Evolutionary conservation across 1,140 invertebrate species (phyloP).

Genomic region (Ditylenchus dipsaci): DNA sequence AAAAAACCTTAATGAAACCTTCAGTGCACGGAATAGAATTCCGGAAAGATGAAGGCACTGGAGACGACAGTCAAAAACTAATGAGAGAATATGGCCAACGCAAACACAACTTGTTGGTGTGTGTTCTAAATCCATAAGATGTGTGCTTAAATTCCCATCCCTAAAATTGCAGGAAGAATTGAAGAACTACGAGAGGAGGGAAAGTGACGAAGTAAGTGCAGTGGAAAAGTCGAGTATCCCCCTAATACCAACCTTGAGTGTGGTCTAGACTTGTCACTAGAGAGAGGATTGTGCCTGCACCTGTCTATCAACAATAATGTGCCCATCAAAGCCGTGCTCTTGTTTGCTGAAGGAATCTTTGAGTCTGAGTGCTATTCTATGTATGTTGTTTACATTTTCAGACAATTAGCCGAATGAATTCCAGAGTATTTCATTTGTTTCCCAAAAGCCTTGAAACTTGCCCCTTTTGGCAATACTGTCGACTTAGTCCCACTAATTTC

Average conservation of each 20-base stretch:
- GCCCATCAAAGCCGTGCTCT: slow-evolving; percentile 39
- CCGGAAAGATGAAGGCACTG: slow-evolving; percentile 11
- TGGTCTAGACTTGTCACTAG: slow-evolving; percentile 28
- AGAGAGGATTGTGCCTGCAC: slow-evolving; percentile 33
- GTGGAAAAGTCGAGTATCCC: slow-evolving; percentile 27
- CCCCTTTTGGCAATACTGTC: too few species aligned
- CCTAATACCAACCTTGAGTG: slow-evolving; percentile 32
- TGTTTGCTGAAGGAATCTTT: slow-evolving; percentile 47
- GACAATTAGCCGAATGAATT: not conserved
- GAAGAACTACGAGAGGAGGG: slow-evolving; percentile 38
- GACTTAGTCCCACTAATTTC: too few species aligned
- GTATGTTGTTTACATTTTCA: slow-evolving; percentile 19
- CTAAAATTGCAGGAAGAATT: slow-evolving; percentile 26
- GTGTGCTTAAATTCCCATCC: not conserved
- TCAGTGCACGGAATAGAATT: slow-evolving; percentile 36
- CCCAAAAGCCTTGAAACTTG: too few species aligned
- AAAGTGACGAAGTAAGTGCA: not conserved
- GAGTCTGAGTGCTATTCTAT: slow-evolving; percentile 43
- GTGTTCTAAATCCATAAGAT: slow-evolving; percentile 12
- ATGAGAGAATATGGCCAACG: slow-evolving; percentile 40
- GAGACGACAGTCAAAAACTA: slow-evolving; percentile 9
- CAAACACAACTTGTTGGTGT: slow-evolving; percentile 39
- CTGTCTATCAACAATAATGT: slow-evolving; percentile 32
- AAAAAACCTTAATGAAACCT: slow-evolving; percentile 1
- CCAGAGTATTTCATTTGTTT: too few species aligned